phyloP scores from a whole-genome alignment of 1,140 invertebrate species.

The Hesperophylax magnus region DNA sequence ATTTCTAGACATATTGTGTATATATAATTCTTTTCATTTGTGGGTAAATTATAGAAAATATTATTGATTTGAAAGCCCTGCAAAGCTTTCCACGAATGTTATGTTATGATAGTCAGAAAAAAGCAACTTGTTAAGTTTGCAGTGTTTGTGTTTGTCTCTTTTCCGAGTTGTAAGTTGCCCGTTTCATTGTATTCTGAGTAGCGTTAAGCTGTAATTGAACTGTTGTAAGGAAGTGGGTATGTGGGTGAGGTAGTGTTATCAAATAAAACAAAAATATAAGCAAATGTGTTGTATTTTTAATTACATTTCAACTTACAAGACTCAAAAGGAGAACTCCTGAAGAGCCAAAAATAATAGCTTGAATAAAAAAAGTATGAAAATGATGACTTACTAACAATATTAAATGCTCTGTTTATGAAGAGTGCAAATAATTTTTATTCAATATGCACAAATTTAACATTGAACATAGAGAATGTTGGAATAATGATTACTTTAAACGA shows the following conservation, averaged over 20 bases:
- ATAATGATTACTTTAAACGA: not conserved
- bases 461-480: slow-evolving; percentile 14
- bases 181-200: too few relatives aligned
- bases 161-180: too few relatives aligned
- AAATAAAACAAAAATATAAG: slow-evolving; percentile 53
- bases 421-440: slow-evolving; percentile 15
- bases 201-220: too few relatives aligned
- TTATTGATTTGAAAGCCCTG: too few relatives aligned
- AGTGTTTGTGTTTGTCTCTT: too few relatives aligned
- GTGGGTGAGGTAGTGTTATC: slow-evolving; percentile 18
- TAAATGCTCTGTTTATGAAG: slow-evolving; percentile 36
- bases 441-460: not conserved
- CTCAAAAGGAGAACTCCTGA: not conserved
- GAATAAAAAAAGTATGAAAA: slow-evolving; percentile 48
- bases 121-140: too few relatives aligned
- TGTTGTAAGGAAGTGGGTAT: not conserved
- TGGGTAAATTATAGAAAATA: too few relatives aligned
- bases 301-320: slow-evolving; percentile 49
- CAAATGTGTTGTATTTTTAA: slow-evolving; percentile 50
- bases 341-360: slow-evolving; percentile 45
- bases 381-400: slow-evolving; percentile 36
- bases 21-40: too few relatives aligned
- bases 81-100: too few relatives aligned
- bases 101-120: too few relatives aligned
- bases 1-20: too few relatives aligned